Base-by-base conservation (phyloP, 2,797 vertebrate species). In the Cuculus canorus region DNA sequence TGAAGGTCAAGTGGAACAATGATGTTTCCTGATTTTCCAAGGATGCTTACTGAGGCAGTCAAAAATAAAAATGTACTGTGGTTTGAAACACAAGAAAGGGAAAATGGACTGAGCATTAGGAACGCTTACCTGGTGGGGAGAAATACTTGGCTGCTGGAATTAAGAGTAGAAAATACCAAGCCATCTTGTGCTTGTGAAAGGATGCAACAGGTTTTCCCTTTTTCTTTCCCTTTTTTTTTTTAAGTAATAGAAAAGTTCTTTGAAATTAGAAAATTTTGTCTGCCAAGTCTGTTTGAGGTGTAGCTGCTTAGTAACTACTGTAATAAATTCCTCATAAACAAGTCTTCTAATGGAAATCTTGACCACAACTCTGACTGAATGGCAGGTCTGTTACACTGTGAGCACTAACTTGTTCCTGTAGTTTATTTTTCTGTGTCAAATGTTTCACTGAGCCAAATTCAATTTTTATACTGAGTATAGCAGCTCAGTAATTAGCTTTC, bases 341-440 rank as follows among this genome's bases (percentile, higher is more conserved):
- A 68, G 19, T 16, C 85, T 93, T 88, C 71, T 25, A 65, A 65
- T 93, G 91, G 87, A 93, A 95, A 79, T 86, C 41, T 2, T 93
- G 72, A 88, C 72, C 23, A 16, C 39, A 76, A 17, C 53, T 84
- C 39, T 78, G 75, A 66, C 19, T 37, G 86, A 96, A 96, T 86
- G 63, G 82, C 65, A 80, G 9, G 35, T 76, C 66, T 96, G 24
- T 96, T 92, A 65, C 82, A 30, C 72, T 52, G 28, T 81, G 69
- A 83, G 69, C 22, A 41, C 24, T 32, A 17, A 81, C 85, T 88
- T 93, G 59, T 93, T 92, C 59, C 43, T 90, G 2, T 61, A 60
- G 82, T 81, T 83, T 88, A 39, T 81, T 96, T 95, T 95, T 93
- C 79, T 82, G 32, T 22, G 22, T 73, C n/a, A 82, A 33, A 75